Evolutionary conservation across 2,888 invertebrate species (phyloP).

Genomic region (Andricus quercusramuli): DNA sequence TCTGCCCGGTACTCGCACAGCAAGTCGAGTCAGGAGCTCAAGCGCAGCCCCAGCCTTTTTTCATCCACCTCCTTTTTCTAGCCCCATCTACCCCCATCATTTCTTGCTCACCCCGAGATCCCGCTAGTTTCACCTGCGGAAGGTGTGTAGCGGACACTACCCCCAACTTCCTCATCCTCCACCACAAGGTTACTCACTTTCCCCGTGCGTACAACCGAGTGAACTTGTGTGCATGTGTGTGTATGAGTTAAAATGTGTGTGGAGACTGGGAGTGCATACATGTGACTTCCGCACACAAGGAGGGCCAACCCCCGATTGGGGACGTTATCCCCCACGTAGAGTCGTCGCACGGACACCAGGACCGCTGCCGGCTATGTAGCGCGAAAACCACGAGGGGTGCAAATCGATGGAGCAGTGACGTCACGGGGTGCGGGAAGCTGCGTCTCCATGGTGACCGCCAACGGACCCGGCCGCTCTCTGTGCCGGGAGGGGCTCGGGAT

Average conservation of each 20-base stretch:
- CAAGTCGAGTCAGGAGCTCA: constrained; percentile 33
- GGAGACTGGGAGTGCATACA: constrained; percentile 23
- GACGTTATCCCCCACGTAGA: constrained; percentile 17
- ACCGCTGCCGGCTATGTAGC: constrained; percentile 58
- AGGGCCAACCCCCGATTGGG: constrained; percentile 4
- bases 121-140: constrained; percentile 18
- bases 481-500: constrained; percentile 66
- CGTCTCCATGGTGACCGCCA: constrained; percentile 78
- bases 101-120: not conserved
- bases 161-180: constrained; percentile 12
- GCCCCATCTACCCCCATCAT: not conserved
- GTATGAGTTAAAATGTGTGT: constrained; percentile 36
- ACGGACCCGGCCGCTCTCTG: constrained; percentile 71
- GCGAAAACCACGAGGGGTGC: constrained; percentile 67
- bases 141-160: constrained; percentile 25
- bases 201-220: constrained; percentile 49
- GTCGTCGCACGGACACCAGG: constrained; percentile 14
- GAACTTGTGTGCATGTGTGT: constrained; percentile 43
- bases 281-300: constrained; percentile 34
- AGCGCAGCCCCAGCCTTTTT: constrained; percentile 26
- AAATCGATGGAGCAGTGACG: constrained; percentile 78
- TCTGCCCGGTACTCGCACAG: constrained; percentile 21
- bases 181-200: constrained; percentile 66
- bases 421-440: constrained; percentile 77
- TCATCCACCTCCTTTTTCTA: constrained; percentile 17